These are phyloP conservation scores for Scolanthus callimorphus DNA, from an alignment of 92 coral and sea anemone species.

Conservation along the genomic window DNA sequence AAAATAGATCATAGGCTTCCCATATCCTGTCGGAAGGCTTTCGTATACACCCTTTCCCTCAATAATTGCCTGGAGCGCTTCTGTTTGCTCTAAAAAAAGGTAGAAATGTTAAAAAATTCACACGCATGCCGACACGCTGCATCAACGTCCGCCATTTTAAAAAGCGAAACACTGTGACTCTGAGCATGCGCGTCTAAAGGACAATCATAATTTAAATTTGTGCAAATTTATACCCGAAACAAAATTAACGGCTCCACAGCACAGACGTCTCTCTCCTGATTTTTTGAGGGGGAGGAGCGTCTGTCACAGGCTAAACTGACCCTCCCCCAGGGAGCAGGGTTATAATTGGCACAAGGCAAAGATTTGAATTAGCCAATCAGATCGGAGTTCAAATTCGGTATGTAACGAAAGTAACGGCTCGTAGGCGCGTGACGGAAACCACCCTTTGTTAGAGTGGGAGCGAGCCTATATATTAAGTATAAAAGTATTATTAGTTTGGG, in stretches of 20 bases:
- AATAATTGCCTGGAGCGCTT: conserved; percentile 29
- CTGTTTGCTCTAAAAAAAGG: conserved; percentile 33
- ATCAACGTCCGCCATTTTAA: conserved; percentile 21
- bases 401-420: no score
- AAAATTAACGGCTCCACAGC: background rate
- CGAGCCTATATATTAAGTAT: no score
- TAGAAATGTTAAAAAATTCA: conserved; percentile 27
- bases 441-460: no score
- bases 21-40: conserved; percentile 54
- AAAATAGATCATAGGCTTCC: conserved; percentile 49
- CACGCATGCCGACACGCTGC: conserved; percentile 7
- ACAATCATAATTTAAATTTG: no score
- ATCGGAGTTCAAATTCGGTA: no score
- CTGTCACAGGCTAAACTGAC: no score
- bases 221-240: background rate
- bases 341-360: no score
- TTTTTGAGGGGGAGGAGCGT: no score
- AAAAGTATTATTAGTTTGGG: no score
- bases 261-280: background rate
- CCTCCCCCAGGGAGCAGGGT: no score
- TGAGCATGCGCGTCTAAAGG: background rate
- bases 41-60: conserved; percentile 29
- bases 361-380: no score
- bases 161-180: background rate
- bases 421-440: no score